Conservation (phyloP, 2,888 invertebrate genomes). For the Actias luna region DNA sequence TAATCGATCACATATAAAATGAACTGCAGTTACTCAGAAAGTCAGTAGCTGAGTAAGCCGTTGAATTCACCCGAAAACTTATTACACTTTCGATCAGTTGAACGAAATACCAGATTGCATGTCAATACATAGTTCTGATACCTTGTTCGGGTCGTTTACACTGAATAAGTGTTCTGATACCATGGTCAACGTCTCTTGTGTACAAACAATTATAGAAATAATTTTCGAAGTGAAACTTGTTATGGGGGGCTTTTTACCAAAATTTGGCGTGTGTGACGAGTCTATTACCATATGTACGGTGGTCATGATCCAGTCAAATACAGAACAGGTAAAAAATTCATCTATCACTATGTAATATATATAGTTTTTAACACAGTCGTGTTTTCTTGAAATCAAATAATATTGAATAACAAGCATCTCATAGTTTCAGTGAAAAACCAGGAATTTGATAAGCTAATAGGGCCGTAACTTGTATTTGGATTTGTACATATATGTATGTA, state of each 20-base stretch:
- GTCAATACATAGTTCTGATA: constrained; percentile 8
- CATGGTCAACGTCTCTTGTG: neutral
- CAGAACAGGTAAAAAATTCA: neutral
- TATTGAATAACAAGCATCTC: neutral
- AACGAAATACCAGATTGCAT: constrained; percentile 14
- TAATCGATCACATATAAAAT: too few relatives aligned
- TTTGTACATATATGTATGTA: too few relatives aligned
- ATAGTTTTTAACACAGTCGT: neutral
- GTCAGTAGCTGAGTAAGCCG: too few relatives aligned
- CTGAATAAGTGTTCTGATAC: neutral
- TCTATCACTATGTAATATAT: neutral
- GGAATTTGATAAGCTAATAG: too few relatives aligned
- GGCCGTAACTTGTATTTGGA: too few relatives aligned
- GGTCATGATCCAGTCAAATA: too few relatives aligned
- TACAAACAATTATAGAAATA: neutral
- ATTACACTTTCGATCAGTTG: neutral
- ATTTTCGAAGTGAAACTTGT: too few relatives aligned
- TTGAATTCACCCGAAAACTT: too few relatives aligned
- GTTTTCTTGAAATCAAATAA: neutral
- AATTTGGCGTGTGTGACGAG: too few relatives aligned
- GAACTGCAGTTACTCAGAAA: too few relatives aligned
- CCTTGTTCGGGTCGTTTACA: neutral
- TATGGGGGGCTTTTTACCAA: too few relatives aligned
- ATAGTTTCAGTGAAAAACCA: neutral
- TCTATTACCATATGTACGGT: too few relatives aligned